These are phyloP conservation scores for Orchestes rusci DNA, from an alignment of 2,888 invertebrate genomes.

Conservation along the genomic window DNA sequence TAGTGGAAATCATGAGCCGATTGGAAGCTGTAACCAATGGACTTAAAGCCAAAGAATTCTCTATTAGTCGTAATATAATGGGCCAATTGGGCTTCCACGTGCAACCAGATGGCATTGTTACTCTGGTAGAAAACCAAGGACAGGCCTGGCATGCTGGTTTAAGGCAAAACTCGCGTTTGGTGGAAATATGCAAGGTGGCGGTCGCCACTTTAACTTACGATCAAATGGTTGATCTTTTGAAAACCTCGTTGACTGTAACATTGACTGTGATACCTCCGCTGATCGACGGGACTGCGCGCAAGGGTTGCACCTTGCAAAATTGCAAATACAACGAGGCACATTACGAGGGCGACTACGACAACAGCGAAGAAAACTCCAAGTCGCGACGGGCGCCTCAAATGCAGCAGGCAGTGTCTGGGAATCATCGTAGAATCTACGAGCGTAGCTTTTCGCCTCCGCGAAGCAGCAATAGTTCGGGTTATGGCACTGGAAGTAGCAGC, in stretches of 20 bases:
- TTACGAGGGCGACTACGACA: constrained; percentile 62
- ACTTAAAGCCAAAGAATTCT: constrained; percentile 70
- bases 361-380: constrained; percentile 45
- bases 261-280: constrained; percentile 74
- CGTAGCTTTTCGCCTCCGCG: constrained; percentile 70
- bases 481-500: constrained; percentile 67
- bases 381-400: constrained; percentile 44
- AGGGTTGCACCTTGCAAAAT: constrained; percentile 58
- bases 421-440: constrained; percentile 63
- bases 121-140: constrained; percentile 72
- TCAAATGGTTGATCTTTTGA: constrained; percentile 86
- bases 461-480: constrained; percentile 72
- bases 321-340: constrained; percentile 56
- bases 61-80: constrained; percentile 65
- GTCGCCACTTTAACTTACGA: constrained; percentile 85
- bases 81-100: constrained; percentile 87
- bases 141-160: constrained; percentile 77
- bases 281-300: constrained; percentile 59
- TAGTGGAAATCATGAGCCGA: constrained; percentile 72
- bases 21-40: constrained; percentile 74
- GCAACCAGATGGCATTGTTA: constrained; percentile 88
- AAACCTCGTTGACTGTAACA: constrained; percentile 81
- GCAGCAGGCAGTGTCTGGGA: constrained; percentile 51
- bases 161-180: constrained; percentile 79
- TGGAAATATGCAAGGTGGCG: constrained; percentile 65